Evolutionary conservation across 2,888 invertebrate species (phyloP).

Genomic region (Hydriomena furcata): DNA sequence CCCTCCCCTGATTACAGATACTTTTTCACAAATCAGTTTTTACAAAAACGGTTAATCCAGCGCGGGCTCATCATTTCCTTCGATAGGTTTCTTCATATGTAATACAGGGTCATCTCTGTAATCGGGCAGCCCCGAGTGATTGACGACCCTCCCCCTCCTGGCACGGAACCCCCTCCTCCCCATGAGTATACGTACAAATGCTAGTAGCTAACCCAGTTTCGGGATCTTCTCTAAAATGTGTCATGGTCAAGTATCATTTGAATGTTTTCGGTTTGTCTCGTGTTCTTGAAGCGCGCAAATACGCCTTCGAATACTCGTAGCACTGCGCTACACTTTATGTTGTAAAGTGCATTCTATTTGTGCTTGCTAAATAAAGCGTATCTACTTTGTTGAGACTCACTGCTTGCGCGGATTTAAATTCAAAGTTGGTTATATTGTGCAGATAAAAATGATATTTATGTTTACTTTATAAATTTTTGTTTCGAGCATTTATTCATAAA

Average conservation of each 20-base stretch:
- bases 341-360: background rate
- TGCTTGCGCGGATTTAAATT: background rate
- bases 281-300: background rate
- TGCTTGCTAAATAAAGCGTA: background rate
- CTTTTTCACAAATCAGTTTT: slow-evolving; percentile 17
- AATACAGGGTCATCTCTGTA: slow-evolving; percentile 39
- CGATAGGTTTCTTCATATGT: slow-evolving; percentile 36
- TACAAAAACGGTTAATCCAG: slow-evolving; percentile 33
- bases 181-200: slow-evolving; percentile 9
- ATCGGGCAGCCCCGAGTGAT: slow-evolving; percentile 37
- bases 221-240: slow-evolving; percentile 27
- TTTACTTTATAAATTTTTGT: background rate
- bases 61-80: slow-evolving; percentile 32
- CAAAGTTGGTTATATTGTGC: too few species aligned
- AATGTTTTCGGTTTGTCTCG: slow-evolving; percentile 7
- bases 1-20: background rate
- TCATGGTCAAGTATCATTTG: slow-evolving; percentile 27
- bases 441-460: too few species aligned
- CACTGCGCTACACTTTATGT: background rate
- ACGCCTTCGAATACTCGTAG: too few species aligned
- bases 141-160: slow-evolving; percentile 32
- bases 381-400: background rate
- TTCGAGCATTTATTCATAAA: background rate
- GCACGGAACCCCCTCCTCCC: background rate
- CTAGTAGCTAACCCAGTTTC: slow-evolving; percentile 31